phyloP scores from a whole-genome alignment of 2,888 invertebrate species.

The Ectemnius continuus region DNA sequence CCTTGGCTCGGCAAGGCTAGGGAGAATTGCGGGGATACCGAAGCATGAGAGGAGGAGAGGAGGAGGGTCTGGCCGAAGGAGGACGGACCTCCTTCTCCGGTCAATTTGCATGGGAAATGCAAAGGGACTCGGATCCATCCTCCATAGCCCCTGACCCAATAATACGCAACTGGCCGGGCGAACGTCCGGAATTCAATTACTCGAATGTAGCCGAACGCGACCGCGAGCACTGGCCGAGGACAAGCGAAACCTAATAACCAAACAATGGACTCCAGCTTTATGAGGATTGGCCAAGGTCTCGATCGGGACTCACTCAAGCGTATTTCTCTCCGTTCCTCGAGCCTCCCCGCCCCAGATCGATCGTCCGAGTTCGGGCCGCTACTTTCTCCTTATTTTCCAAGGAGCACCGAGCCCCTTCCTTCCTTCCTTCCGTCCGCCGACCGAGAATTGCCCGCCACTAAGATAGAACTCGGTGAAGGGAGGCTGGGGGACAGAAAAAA shows the following conservation, averaged over 20 bases:
- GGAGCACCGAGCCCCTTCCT: too few relatives aligned
- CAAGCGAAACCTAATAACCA: constrained; percentile 54
- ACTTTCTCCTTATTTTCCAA: too few relatives aligned
- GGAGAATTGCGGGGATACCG: constrained; percentile 18
- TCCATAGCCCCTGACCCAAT: constrained; percentile 60
- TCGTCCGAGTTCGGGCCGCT: too few relatives aligned
- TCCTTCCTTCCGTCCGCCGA: too few relatives aligned
- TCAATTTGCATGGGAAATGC: constrained; percentile 69
- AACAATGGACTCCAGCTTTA: constrained; percentile 41
- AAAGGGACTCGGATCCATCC: constrained; percentile 51
- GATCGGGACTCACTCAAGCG: background rate
- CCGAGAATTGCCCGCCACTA: too few relatives aligned
- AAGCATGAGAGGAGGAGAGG: constrained; percentile 12
- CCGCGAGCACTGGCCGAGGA: constrained; percentile 40
- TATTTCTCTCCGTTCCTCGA: background rate
- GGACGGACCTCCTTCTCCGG: constrained; percentile 38
- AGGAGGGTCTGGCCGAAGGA: background rate
- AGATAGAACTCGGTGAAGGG: too few relatives aligned
- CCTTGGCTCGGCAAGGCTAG: constrained; percentile 26
- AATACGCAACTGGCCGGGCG: constrained; percentile 55
- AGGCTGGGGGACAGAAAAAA: too few relatives aligned
- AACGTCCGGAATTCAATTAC: constrained; percentile 67
- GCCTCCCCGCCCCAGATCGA: background rate
- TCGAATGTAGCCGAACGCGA: constrained; percentile 47
- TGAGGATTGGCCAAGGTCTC: constrained; percentile 11